phyloP scores from a whole-genome alignment of 2,113 vertebrate species.

The Leptobrachium ailaonicum region DNA sequence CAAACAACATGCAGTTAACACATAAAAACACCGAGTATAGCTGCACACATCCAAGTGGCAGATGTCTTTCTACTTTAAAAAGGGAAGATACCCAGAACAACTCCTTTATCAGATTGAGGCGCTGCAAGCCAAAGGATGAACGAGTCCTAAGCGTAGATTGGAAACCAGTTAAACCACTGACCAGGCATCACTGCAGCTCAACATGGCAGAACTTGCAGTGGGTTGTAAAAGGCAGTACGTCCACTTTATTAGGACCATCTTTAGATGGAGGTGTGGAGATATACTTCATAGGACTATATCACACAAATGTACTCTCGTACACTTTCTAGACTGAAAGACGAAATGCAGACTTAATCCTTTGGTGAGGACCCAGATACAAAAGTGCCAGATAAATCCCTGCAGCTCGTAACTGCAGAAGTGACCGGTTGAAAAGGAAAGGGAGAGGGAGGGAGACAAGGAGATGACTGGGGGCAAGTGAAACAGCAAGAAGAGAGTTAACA shows the following conservation, averaged over 20 bases:
- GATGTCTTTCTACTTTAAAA: not conserved
- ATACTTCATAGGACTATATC: conserved; percentile 1
- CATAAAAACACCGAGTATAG: conserved; percentile 12
- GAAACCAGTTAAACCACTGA: conserved; percentile 56
- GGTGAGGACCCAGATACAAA: conserved; percentile 50
- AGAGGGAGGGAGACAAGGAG: conserved; percentile 62
- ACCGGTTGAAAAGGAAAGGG: conserved; percentile 55
- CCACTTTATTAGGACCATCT: not conserved
- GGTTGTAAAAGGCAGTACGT: conserved; percentile 22
- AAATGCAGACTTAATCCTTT: conserved; percentile 49
- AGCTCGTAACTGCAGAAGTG: conserved; percentile 48
- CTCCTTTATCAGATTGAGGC: not conserved
- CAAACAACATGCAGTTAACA: not conserved
- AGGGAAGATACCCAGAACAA: not conserved
- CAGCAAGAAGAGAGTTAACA: conserved; percentile 69
- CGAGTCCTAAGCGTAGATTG: not conserved
- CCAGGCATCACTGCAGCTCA: conserved; percentile 59
- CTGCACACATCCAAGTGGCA: conserved; percentile 14
- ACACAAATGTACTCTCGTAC: not conserved
- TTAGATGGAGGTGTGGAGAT: conserved; percentile 11
- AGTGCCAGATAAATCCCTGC: conserved; percentile 34
- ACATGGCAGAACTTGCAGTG: conserved; percentile 23
- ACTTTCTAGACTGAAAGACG: conserved; percentile 50
- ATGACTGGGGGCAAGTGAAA: conserved; percentile 67
- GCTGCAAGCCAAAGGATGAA: not conserved